Evolutionary conservation across 2,888 invertebrate species (phyloP).

Genomic region (Cecidostiba fungosa): DNA sequence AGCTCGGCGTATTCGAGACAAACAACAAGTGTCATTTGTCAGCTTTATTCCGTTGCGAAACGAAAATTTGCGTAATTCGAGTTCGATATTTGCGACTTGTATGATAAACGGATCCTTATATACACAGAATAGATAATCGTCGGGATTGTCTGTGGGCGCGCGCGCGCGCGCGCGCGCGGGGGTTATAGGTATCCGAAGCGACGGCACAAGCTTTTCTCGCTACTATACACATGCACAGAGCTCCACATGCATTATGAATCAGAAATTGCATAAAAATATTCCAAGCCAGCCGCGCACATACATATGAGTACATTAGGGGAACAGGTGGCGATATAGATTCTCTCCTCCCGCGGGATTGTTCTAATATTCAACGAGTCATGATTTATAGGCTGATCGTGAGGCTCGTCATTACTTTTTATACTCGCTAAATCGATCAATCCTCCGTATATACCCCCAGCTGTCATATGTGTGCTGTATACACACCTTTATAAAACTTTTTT

Average conservation of each 20-base stretch:
- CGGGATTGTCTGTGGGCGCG: background rate
- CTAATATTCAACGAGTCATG: conserved; percentile 72
- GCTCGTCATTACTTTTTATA: conserved; percentile 5
- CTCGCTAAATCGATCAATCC: background rate
- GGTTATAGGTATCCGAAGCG: no score
- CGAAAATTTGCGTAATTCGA: conserved; percentile 52
- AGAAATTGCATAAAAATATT: conserved; percentile 73
- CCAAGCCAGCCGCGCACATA: conserved; percentile 67
- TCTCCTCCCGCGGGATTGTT: conserved; percentile 69
- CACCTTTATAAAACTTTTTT: background rate
- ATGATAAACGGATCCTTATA: conserved; percentile 55
- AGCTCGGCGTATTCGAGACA: no score
- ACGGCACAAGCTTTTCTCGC: background rate
- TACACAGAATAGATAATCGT: conserved; percentile 50
- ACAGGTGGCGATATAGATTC: conserved; percentile 74
- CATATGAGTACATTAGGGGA: conserved; percentile 74
- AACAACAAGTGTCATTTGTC: conserved; percentile 46
- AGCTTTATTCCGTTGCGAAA: background rate
- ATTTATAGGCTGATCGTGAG: conserved; percentile 74
- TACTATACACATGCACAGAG: background rate
- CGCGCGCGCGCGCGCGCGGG: no score
- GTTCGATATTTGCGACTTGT: conserved; percentile 55
- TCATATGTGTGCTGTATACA: background rate
- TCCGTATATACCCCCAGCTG: background rate
- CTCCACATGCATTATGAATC: conserved; percentile 73